Conservation (phyloP, 2,113 vertebrate genomes). For the Neomonachus schauinslandi region DNA sequence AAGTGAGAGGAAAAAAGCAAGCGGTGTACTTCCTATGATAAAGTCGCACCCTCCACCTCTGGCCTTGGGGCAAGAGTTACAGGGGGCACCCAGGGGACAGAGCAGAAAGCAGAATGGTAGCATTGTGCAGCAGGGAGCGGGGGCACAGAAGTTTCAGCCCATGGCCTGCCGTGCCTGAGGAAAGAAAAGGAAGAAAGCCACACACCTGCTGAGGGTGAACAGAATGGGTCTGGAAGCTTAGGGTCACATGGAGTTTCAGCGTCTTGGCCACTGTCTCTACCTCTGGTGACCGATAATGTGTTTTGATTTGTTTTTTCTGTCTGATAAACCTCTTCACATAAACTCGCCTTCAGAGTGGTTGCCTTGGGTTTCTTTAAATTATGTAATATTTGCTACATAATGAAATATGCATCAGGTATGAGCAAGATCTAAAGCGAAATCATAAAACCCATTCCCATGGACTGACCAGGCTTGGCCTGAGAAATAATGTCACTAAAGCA, state of each 20-base stretch:
- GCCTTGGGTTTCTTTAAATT: slow-evolving; percentile 57
- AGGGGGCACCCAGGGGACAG: too few relatives aligned
- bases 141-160: rapidly evolving
- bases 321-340: slow-evolving; percentile 31
- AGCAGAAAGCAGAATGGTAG: too few relatives aligned
- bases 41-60: background rate
- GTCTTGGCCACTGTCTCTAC: background rate
- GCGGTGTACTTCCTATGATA: background rate
- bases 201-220: rapidly evolving
- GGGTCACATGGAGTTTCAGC: rapidly evolving
- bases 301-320: background rate
- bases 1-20: background rate
- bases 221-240: background rate
- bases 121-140: rapidly evolving
- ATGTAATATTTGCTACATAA: slow-evolving; percentile 24
- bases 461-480: background rate
- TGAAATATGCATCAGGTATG: slow-evolving; percentile 20
- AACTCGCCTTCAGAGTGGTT: background rate
- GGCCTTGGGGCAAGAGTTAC: background rate
- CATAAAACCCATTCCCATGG: background rate
- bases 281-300: background rate
- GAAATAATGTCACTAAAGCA: background rate
- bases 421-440: background rate
- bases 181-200: background rate
- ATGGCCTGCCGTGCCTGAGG: rapidly evolving